Conservation (phyloP, 2,797 vertebrate genomes). For the Artibeus jamaicensis region DNA sequence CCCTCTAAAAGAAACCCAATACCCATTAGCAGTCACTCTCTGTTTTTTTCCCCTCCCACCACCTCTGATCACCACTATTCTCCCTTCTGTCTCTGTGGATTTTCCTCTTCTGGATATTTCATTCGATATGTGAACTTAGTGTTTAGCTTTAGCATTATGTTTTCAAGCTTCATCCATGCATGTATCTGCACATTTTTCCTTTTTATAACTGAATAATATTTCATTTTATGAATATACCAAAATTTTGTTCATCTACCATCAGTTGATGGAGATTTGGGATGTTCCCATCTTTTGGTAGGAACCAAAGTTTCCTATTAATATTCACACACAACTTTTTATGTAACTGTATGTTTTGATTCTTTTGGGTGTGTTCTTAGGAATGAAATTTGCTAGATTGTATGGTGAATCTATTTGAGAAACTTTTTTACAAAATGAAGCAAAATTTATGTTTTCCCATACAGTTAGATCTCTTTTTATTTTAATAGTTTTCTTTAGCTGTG, state of each 20-base stretch:
- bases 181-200: background rate
- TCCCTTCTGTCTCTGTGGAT: background rate
- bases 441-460: too few species aligned
- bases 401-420: background rate
- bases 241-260: background rate
- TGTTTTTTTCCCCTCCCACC: background rate
- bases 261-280: background rate
- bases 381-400: background rate
- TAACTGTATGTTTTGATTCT: background rate
- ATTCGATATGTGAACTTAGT: background rate
- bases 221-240: background rate
- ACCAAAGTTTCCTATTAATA: background rate
- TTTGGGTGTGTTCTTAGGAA: background rate
- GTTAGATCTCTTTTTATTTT: too few species aligned
- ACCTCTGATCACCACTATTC: background rate
- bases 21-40: background rate
- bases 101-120: background rate
- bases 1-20: background rate
- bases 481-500: too few species aligned
- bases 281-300: background rate
- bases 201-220: background rate
- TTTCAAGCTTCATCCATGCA: background rate
- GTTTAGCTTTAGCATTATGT: background rate
- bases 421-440: background rate
- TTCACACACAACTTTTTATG: background rate